phyloP scores from a whole-genome alignment of 2,888 invertebrate genomes.

The Timema podura region DNA sequence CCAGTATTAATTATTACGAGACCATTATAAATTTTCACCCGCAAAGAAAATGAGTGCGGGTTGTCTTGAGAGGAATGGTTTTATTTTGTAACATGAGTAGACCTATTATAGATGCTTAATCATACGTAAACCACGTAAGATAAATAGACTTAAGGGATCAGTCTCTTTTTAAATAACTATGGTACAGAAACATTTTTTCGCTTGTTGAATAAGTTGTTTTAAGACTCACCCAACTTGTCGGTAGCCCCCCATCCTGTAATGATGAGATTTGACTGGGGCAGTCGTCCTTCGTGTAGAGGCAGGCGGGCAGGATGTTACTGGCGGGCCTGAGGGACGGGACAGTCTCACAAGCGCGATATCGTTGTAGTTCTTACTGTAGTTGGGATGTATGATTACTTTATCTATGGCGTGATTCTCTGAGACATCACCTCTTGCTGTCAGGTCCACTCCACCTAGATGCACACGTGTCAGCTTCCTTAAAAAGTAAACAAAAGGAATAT shows the following conservation, averaged over 20 bases:
- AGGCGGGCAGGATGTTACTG: constrained; percentile 45
- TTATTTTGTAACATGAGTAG: too few relatives aligned
- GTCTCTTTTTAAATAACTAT: too few relatives aligned
- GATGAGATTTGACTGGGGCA: constrained; percentile 23
- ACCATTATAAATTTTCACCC: too few relatives aligned
- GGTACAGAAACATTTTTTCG: too few relatives aligned
- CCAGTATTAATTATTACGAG: too few relatives aligned
- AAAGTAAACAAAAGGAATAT: not conserved
- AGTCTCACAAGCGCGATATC: constrained; percentile 64
- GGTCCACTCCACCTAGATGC: constrained; percentile 27
- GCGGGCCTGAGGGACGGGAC: constrained; percentile 35
- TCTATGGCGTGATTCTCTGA: constrained; percentile 22
- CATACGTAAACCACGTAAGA: too few relatives aligned
- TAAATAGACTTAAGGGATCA: too few relatives aligned
- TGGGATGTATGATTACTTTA: constrained; percentile 30
- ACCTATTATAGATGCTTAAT: too few relatives aligned
- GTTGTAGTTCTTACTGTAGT: constrained; percentile 47
- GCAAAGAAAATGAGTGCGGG: too few relatives aligned
- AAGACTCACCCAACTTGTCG: constrained; percentile 19
- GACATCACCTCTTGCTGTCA: constrained; percentile 18
- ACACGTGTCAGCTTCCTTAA: constrained; percentile 19
- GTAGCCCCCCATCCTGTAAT: constrained; percentile 35
- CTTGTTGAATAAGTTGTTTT: too few relatives aligned
- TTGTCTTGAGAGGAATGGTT: too few relatives aligned
- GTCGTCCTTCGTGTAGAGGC: constrained; percentile 39